Base-by-base conservation (phyloP, 2,797 vertebrate genomes). In the Lacerta bilineata region DNA sequence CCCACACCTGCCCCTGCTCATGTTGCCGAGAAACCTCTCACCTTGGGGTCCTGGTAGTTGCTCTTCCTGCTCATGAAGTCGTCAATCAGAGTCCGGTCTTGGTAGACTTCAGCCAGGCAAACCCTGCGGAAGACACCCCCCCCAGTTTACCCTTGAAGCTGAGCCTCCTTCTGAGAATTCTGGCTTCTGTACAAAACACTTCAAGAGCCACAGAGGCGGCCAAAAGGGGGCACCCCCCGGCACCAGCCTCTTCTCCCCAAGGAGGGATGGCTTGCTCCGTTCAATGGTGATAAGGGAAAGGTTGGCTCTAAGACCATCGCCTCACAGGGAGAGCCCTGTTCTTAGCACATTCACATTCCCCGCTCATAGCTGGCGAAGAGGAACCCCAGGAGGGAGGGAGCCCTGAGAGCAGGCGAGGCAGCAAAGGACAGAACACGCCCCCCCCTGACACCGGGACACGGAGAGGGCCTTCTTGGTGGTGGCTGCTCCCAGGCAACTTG, bases 71-170 rank as follows among this genome's bases (percentile, higher is more conserved):
- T 98, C 94, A 98, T 96, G 94, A 99, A 96, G 4, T 97, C 96
- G 0, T 93, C 97, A 85, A 98, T 95, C 18, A 99, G 96, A 10
- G 94, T 84, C 96, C 98, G 98, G 92, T 99, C 98, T 95, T 99
- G 98, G 95, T 98, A 98, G 76, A 98, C 98, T 93, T 99, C 99
- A 9, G 98, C 98, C 89, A 99, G 96, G 94, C 98, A 99, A 86
- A 99, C 98, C 96, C 99, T 99, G 95, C 59, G 93, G 92, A 29
- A 84, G 80, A 91, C 4, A 39, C 0, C 4, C 15, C 27, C 0
- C 29, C 0, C 9, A 1, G 5, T 15, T 43, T 29, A 25, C 59
- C 3, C 39, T 27, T 5, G 20, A 18, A 3, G 4, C 8, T 3
- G 9, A 17, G 29, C 0, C 17, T 33, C 39, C 11, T 6, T 18